Conservation (phyloP, 2,113 vertebrate species). For the Lepus americanus region DNA sequence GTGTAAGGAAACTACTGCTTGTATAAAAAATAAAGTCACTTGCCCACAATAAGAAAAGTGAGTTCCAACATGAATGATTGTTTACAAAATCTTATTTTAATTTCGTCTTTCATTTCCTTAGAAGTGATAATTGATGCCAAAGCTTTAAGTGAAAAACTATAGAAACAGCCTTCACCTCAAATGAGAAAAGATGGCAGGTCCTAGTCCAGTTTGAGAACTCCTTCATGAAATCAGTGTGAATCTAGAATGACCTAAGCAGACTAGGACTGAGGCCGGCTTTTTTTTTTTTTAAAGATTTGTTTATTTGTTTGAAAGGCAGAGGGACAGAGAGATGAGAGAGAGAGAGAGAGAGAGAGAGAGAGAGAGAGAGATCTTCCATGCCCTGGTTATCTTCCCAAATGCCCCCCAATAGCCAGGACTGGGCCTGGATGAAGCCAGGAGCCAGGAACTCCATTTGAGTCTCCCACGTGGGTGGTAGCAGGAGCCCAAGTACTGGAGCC, state of each 20-base stretch:
- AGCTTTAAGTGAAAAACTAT: conserved; percentile 35
- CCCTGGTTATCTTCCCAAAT: no score
- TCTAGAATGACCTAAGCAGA: background rate
- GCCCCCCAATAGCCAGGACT: no score
- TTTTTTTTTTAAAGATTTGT: no score
- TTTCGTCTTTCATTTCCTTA: conserved; percentile 38
- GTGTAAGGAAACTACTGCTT: background rate
- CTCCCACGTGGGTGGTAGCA: no score
- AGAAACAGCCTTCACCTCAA: background rate
- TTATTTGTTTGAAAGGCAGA: no score
- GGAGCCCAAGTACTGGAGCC: no score
- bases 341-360: no score
- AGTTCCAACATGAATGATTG: background rate
- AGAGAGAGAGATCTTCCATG: no score
- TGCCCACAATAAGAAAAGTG: background rate
- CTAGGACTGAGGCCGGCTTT: background rate
- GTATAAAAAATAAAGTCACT: conserved; percentile 14
- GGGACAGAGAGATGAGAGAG: no score
- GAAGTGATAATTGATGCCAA: background rate
- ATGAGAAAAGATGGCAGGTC: background rate
- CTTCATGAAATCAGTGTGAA: background rate
- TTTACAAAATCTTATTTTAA: conserved; percentile 38
- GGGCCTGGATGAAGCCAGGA: no score
- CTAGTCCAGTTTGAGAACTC: background rate
- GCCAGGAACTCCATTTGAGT: no score